Conservation (phyloP, 2,797 vertebrate genomes). For the Gouania willdenowi region DNA sequence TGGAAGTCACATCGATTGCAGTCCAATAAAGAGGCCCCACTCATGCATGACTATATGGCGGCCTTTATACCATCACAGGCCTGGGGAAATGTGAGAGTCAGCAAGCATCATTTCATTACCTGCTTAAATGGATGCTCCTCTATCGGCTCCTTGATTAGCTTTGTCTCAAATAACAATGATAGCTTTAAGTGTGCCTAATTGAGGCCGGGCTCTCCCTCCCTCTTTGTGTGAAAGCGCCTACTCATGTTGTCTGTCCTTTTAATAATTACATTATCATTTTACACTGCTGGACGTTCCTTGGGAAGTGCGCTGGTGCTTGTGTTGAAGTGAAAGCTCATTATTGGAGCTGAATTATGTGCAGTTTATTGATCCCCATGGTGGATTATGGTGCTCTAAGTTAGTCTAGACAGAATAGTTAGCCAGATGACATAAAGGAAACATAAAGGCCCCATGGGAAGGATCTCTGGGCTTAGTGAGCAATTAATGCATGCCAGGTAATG, state of each 20-base stretch:
- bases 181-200: slow-evolving; percentile 92
- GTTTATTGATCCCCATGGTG: slow-evolving; percentile 99
- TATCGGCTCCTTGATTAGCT: slow-evolving; percentile 77
- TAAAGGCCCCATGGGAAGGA: slow-evolving; percentile 94
- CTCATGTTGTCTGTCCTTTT: slow-evolving; percentile 99
- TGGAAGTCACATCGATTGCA: slow-evolving; percentile 54
- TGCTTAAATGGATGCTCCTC: slow-evolving; percentile 70
- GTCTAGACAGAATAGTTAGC: slow-evolving; percentile 99
- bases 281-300: slow-evolving; percentile 86
- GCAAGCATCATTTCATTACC: slow-evolving; percentile 68
- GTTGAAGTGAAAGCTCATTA: slow-evolving; percentile 99
- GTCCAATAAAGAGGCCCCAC: slow-evolving; percentile 60
- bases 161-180: slow-evolving; percentile 82
- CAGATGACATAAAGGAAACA: slow-evolving; percentile 98
- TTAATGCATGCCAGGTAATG: slow-evolving; percentile 99
- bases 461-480: slow-evolving; percentile 94
- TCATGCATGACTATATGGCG: slow-evolving; percentile 53
- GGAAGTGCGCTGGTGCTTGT: slow-evolving; percentile 95
- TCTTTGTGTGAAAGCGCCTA: slow-evolving; percentile 84
- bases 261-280: slow-evolving; percentile 99
- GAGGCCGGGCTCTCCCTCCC: slow-evolving; percentile 81
- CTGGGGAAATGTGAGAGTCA: slow-evolving; percentile 53
- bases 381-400: slow-evolving; percentile 99
- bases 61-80: slow-evolving; percentile 63
- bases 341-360: slow-evolving; percentile 99